phyloP scores from a whole-genome alignment of 2,888 invertebrate genomes.

The Xanthia togata region DNA sequence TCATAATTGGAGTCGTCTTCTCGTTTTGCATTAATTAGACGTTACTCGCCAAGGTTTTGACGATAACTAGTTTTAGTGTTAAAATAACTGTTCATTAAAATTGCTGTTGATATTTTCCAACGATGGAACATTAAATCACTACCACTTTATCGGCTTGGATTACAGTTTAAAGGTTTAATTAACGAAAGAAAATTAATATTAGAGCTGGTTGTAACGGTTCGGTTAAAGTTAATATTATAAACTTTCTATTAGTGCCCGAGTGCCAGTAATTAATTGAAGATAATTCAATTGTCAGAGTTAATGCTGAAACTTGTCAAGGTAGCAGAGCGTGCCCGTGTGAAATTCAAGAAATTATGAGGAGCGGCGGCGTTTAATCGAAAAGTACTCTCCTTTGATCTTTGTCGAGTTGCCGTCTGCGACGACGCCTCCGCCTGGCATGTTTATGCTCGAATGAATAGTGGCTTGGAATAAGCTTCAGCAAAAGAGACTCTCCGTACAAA shows the following conservation, averaged over 20 bases:
- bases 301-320: constrained; percentile 64
- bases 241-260: constrained; percentile 29
- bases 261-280: constrained; percentile 48
- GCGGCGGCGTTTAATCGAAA: constrained; percentile 76
- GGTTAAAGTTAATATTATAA: constrained; percentile 29
- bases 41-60: constrained; percentile 74
- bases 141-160: constrained; percentile 30
- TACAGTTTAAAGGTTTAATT: constrained; percentile 21
- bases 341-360: constrained; percentile 75
- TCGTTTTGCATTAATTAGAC: constrained; percentile 83
- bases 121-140: constrained; percentile 10
- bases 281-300: constrained; percentile 58
- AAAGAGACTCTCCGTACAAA: constrained; percentile 65
- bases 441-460: constrained; percentile 73
- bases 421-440: constrained; percentile 70
- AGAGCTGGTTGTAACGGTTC: neutral
- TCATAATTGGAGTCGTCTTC: constrained; percentile 78
- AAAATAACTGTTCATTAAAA: constrained; percentile 67
- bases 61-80: constrained; percentile 74
- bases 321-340: constrained; percentile 68
- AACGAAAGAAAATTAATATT: constrained; percentile 22
- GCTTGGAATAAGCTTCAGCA: constrained; percentile 71
- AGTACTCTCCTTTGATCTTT: constrained; percentile 77
- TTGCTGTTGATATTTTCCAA: constrained; percentile 45
- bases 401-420: constrained; percentile 70